These are phyloP conservation scores for Calyptommatus sinebrachiatus DNA, from an alignment of 2,113 vertebrate species.

Conservation along the genomic window DNA sequence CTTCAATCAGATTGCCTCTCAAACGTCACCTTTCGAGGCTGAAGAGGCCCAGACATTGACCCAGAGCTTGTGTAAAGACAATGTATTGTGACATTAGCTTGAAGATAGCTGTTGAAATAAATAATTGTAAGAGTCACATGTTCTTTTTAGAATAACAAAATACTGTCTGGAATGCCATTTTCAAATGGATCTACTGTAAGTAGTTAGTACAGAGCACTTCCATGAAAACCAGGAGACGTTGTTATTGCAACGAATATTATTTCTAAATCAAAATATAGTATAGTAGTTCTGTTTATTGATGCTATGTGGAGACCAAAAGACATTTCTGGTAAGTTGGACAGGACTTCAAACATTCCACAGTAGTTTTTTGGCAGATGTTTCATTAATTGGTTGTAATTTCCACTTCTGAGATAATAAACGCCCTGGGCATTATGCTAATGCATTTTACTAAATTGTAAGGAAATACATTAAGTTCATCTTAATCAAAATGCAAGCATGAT, in stretches of 20 bases:
- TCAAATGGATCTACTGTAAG: neutral
- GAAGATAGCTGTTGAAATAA: too few relatives aligned
- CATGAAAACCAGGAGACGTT: neutral
- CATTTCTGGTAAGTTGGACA: neutral
- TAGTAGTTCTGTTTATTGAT: constrained; percentile 12
- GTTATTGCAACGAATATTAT: neutral
- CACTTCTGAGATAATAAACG: constrained; percentile 19
- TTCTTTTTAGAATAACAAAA: neutral
- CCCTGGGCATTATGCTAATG: neutral
- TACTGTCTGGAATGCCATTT: neutral
- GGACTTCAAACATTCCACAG: neutral
- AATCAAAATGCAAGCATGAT: constrained; percentile 20
- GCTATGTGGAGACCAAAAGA: neutral
- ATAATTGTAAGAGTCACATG: too few relatives aligned
- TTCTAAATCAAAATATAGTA: neutral
- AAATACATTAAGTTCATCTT: neutral
- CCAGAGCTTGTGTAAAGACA: too few relatives aligned
- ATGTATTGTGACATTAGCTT: too few relatives aligned
- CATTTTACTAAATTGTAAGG: neutral
- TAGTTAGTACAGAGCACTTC: neutral
- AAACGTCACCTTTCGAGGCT: too few relatives aligned
- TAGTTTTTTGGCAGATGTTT: neutral
- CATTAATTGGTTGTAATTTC: constrained; percentile 24
- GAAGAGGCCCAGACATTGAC: too few relatives aligned
- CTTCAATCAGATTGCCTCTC: too few relatives aligned